These are phyloP conservation scores for Heliconius erato DNA, from an alignment of 2,888 invertebrate genomes.

Conservation along the genomic window DNA sequence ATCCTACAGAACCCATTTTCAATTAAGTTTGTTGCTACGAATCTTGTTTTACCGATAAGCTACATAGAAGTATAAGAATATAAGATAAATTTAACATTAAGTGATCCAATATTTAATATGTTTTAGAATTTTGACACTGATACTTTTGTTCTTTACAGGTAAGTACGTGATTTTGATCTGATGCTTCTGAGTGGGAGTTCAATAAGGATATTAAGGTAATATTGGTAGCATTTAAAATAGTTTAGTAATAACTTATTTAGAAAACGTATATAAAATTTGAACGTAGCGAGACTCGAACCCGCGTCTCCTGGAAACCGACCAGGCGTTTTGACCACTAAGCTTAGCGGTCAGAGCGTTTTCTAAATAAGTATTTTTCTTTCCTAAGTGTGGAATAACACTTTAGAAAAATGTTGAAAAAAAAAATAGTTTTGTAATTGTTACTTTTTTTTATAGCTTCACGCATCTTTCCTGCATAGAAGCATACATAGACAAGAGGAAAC, in stretches of 20 bases:
- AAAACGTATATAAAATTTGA: too few relatives aligned
- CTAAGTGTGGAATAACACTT: too few relatives aligned
- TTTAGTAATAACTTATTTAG: neutral
- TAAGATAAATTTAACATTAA: constrained; percentile 57
- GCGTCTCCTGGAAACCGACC: too few relatives aligned
- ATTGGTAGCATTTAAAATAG: constrained; percentile 2
- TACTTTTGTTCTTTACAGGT: constrained; percentile 69
- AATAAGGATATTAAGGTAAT: constrained; percentile 16
- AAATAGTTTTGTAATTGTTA: too few relatives aligned
- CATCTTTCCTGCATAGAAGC: too few relatives aligned
- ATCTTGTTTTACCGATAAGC: constrained; percentile 60
- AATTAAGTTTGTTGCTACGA: neutral
- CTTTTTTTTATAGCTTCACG: too few relatives aligned
- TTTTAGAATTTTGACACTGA: constrained; percentile 57
- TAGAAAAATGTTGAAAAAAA: neutral
- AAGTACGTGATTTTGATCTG: constrained; percentile 48
- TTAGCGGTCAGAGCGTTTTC: too few relatives aligned
- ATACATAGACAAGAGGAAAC: too few relatives aligned
- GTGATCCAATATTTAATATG: constrained; percentile 48
- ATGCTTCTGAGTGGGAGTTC: constrained; percentile 21
- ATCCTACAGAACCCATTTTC: neutral
- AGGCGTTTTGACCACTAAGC: too few relatives aligned
- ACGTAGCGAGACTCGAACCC: too few relatives aligned
- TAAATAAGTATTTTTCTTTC: too few relatives aligned
- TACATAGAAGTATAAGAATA: constrained; percentile 67